phyloP scores from a whole-genome alignment of 2,113 vertebrate genomes.

The Puffinus mauretanicus region DNA sequence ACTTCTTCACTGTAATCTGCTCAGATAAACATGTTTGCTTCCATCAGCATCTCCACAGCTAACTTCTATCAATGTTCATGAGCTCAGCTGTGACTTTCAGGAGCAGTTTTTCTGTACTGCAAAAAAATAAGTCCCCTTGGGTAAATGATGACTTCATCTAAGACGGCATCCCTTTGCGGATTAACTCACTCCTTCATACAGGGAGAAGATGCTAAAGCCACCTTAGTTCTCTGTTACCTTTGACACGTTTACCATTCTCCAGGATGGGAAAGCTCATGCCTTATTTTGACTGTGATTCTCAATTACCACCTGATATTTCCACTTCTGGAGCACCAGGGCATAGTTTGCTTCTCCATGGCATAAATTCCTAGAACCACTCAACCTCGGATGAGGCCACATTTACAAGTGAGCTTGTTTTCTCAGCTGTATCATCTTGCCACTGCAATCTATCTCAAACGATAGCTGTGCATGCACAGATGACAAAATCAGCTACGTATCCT shows the following conservation, averaged over 20 bases:
- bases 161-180: neutral
- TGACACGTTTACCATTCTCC: neutral
- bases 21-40: neutral
- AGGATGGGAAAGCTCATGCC: neutral
- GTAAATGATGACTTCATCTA: neutral
- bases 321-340: neutral
- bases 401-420: neutral
- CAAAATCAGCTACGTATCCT: neutral
- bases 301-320: neutral
- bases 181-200: neutral
- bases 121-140: neutral
- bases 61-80: neutral
- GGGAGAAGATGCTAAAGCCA: neutral
- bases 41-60: neutral
- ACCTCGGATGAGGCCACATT: neutral
- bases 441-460: neutral
- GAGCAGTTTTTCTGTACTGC: neutral
- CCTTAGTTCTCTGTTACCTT: neutral
- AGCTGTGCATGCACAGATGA: neutral
- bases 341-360: neutral
- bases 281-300: neutral
- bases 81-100: neutral
- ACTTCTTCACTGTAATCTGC: neutral
- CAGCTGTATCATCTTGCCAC: neutral
- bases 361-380: neutral